Base-by-base conservation (phyloP, 2,797 vertebrate genomes). In the Spea hammondii region DNA sequence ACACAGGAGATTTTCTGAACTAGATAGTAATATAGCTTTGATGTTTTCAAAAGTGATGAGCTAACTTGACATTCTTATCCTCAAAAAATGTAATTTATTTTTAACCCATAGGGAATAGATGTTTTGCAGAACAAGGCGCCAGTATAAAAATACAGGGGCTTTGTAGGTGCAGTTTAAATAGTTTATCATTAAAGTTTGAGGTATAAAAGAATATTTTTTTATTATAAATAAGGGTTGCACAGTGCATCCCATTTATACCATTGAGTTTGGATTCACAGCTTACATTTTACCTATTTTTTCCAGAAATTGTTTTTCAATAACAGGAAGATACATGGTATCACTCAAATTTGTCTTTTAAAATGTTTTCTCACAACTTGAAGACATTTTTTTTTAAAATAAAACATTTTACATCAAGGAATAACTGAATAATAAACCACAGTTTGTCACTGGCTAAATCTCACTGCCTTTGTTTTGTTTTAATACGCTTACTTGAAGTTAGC, bases 401-500 rank as follows among this genome's bases (percentile, higher is more conserved):
- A 76, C 70, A 82, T 65, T 73, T 46, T 80, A 64, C 59, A 46
- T 44, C 47, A 84, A 83, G 65, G 64, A 80, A 87, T 59, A 9
- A 12, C 7, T 76, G 82, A 85, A 71, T 83, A 84, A 86, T 79
- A 54, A 83, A 11, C 3, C 76, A 84, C 51, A 62, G 48, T 70
- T 10, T 74, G 12, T 10, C 73, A 50, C 74, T 67, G 9, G 0
- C 1, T 81, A 5, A 49, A 46, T 45, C 53, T 81, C 8, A 78
- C 72, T 13, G 66, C 81, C 84, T 83, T 71, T 86, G 80, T 32
- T 32, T 32, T 32, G 77, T 84, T 85, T 74, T 59, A 80, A 83
- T 85, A 83, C 79, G 54, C 45, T 80, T 85, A 82, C 80, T 82
- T 86, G 77, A 88, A 83, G 47, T 86, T 86, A 84, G 77, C 77